Percentiles rank a stretch among this genome's conserved stretches.
Evolutionary conservation across 2,888 invertebrate genomes (phyloP).

Genomic region (Taenaris catops): DNA sequence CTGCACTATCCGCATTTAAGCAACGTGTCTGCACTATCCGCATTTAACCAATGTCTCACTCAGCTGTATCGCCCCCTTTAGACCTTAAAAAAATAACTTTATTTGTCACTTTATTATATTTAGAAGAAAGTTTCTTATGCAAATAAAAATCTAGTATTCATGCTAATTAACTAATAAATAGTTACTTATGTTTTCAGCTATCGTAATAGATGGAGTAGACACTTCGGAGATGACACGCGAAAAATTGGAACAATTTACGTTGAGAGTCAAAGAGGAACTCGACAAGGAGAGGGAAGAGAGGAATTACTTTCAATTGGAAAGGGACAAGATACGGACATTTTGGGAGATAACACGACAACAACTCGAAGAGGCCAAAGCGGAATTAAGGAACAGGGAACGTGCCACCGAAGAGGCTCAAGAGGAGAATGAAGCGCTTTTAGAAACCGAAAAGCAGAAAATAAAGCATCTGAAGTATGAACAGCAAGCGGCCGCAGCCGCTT

Average conservation of each 20-base stretch:
- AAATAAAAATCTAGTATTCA: too few relatives aligned
- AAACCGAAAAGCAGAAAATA: conserved; percentile 94
- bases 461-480: conserved; percentile 96
- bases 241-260: conserved; percentile 93
- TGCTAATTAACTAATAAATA: too few relatives aligned
- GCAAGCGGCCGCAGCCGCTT: conserved; percentile 89
- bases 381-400: conserved; percentile 83
- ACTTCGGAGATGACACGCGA: conserved; percentile 96
- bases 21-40: too few relatives aligned
- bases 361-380: conserved; percentile 90
- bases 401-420: conserved; percentile 94
- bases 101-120: too few relatives aligned
- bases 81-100: too few relatives aligned
- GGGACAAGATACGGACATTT: conserved; percentile 95
- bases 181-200: conserved; percentile 58
- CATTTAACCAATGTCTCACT: too few relatives aligned
- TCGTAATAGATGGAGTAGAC: conserved; percentile 93
- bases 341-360: conserved; percentile 97
- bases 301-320: conserved; percentile 96
- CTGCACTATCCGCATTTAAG: too few relatives aligned
- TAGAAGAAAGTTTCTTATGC: too few relatives aligned
- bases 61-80: too few relatives aligned
- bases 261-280: conserved; percentile 92
- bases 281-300: conserved; percentile 97
- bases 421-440: conserved; percentile 91